phyloP scores from a whole-genome alignment of 2,888 invertebrate genomes.

The Ashinkailepas kermadecensis region DNA sequence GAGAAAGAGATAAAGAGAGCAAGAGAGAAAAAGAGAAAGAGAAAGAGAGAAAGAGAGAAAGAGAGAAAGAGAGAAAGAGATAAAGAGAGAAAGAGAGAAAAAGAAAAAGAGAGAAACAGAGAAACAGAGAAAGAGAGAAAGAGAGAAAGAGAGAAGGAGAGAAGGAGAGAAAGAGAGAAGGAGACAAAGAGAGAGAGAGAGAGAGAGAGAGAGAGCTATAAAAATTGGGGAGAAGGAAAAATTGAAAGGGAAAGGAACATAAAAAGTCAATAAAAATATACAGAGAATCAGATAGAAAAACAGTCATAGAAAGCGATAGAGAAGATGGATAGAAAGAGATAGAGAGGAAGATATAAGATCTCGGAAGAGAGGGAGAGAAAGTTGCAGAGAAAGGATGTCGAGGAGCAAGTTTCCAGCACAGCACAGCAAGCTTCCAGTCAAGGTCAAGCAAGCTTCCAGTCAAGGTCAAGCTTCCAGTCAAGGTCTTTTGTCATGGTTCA shows the following conservation, averaged over 20 bases:
- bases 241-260: neutral
- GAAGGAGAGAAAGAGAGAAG: neutral
- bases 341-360: too few species aligned
- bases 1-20: neutral
- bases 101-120: neutral
- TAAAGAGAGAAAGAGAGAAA: neutral
- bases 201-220: too few species aligned
- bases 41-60: neutral
- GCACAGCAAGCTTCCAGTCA: too few species aligned
- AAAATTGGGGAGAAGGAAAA: neutral
- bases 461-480: too few species aligned
- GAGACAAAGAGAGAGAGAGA: neutral
- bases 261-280: neutral
- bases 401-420: too few species aligned
- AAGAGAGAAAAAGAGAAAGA: neutral
- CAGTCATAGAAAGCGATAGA: too few species aligned
- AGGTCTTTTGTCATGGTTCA: too few species aligned
- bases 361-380: too few species aligned
- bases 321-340: too few species aligned
- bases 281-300: too few species aligned
- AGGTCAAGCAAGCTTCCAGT: too few species aligned
- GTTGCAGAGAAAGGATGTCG: too few species aligned
- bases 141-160: conserved; percentile 12
- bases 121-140: neutral
- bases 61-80: neutral